A percentile compares a stretch with the other conserved stretches of the same genome.
Evolutionary conservation across 1,140 invertebrate genomes (phyloP).

Genomic region (Pseudomyrmex dendroicus): DNA sequence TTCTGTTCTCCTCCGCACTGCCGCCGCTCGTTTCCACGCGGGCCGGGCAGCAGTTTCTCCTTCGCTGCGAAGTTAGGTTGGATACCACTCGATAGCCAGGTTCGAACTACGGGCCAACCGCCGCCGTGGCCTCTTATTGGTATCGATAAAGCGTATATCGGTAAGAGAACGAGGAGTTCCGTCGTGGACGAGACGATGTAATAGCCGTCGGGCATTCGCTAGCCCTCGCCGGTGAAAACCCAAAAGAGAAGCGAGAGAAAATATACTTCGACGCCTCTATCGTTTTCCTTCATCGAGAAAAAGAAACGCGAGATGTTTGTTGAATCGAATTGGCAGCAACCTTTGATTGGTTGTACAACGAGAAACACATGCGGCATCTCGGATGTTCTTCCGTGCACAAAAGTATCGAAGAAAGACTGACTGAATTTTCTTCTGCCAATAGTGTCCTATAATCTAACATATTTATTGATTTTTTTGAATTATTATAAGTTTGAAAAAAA

Average conservation of each 20-base stretch:
- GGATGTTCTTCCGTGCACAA: slow-evolving; percentile 19
- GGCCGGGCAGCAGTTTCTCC: slow-evolving; percentile 26
- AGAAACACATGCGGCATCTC: slow-evolving; percentile 44
- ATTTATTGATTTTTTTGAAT: not conserved
- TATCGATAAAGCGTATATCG: slow-evolving; percentile 77
- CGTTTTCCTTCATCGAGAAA: slow-evolving; percentile 31
- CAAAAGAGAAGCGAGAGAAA: slow-evolving; percentile 1
- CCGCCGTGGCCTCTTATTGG: slow-evolving; percentile 71
- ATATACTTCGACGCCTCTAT: slow-evolving; percentile 55
- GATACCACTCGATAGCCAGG: slow-evolving; percentile 59
- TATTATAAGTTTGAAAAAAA: too few species aligned
- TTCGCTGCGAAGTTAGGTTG: slow-evolving; percentile 43
- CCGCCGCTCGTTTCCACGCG: not conserved
- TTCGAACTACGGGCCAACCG: slow-evolving; percentile 62
- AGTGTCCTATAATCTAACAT: not conserved
- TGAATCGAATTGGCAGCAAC: slow-evolving; percentile 55
- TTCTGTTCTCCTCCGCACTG: slow-evolving; percentile 22
- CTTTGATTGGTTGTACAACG: slow-evolving; percentile 61
- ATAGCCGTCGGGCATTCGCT: slow-evolving; percentile 63
- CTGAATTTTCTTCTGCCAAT: slow-evolving; percentile 15
- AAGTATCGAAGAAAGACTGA: not conserved
- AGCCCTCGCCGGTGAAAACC: slow-evolving; percentile 47
- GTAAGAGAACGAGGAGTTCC: slow-evolving; percentile 17
- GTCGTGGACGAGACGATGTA: slow-evolving; percentile 65
- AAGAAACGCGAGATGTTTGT: slow-evolving; percentile 45